Evolutionary conservation across 2,797 vertebrate species (phyloP).

Genomic region (Cichlasoma orientale): DNA sequence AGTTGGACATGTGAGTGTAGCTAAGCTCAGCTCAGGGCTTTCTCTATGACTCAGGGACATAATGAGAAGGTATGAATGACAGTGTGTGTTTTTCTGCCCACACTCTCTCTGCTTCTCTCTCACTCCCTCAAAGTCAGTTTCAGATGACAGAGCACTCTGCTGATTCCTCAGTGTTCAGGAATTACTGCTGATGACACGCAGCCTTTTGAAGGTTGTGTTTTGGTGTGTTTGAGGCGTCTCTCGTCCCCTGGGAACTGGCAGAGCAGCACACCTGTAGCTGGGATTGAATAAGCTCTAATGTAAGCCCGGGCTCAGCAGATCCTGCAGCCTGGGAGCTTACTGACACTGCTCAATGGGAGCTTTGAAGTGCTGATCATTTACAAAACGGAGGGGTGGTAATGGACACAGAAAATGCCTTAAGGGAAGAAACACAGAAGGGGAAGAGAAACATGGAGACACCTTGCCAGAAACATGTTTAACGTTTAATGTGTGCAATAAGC

Average conservation of each 20-base stretch:
- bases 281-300: conserved; percentile 48
- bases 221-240: conserved; percentile 49
- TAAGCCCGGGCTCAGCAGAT: conserved; percentile 61
- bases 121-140: conserved; percentile 60
- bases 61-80: conserved; percentile 72
- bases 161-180: conserved; percentile 73
- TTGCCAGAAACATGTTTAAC: not conserved
- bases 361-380: conserved; percentile 57
- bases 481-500: not conserved
- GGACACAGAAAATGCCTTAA: conserved; percentile 7
- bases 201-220: conserved; percentile 72
- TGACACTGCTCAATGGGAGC: conserved; percentile 35
- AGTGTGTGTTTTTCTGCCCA: conserved; percentile 53
- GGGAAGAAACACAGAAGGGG: not conserved
- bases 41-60: conserved; percentile 68
- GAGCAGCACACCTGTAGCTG: conserved; percentile 58
- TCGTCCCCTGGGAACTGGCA: conserved; percentile 41
- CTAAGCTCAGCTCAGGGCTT: conserved; percentile 55
- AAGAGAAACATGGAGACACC: not conserved
- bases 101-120: conserved; percentile 16
- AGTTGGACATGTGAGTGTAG: conserved; percentile 15
- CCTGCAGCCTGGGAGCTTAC: conserved; percentile 37
- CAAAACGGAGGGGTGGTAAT: not conserved
- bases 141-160: conserved; percentile 72
- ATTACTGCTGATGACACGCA: conserved; percentile 71